Conservation (phyloP, 2,888 invertebrate genomes). For the Eucera pruinosa region DNA sequence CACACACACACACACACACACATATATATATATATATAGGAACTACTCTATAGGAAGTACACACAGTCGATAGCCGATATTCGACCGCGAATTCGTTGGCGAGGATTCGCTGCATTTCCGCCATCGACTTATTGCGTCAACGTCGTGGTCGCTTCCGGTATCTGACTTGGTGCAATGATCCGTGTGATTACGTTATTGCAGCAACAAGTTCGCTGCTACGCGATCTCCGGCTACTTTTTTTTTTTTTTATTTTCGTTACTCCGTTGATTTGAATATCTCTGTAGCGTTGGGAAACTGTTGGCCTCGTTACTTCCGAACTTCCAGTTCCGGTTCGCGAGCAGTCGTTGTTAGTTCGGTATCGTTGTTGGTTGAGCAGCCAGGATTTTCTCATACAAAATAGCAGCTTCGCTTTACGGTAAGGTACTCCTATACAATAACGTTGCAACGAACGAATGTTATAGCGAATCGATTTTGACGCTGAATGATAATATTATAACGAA, state of each 20-base stretch:
- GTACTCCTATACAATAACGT: too few relatives aligned
- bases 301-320: slow-evolving; percentile 12
- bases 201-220: slow-evolving; percentile 44
- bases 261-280: slow-evolving; percentile 45
- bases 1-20: too few relatives aligned
- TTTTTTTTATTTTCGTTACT: not conserved
- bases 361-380: slow-evolving; percentile 9
- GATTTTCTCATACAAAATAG: not conserved
- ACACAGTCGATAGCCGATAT: not conserved
- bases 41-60: too few relatives aligned
- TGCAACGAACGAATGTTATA: too few relatives aligned
- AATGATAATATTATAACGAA: too few relatives aligned
- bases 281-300: slow-evolving; percentile 22
- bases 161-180: slow-evolving; percentile 54
- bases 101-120: not conserved
- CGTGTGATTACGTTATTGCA: slow-evolving; percentile 58
- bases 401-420: too few relatives aligned
- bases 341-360: slow-evolving; percentile 9
- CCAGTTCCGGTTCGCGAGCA: slow-evolving; percentile 27
- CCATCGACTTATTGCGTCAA: slow-evolving; percentile 48
- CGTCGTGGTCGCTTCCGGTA: slow-evolving; percentile 51
- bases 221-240: slow-evolving; percentile 16
- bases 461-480: too few relatives aligned
- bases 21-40: too few relatives aligned
- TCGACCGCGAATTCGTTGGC: not conserved